Conservation (phyloP, 1,140 invertebrate genomes). For the Whitmania pigra region DNA sequence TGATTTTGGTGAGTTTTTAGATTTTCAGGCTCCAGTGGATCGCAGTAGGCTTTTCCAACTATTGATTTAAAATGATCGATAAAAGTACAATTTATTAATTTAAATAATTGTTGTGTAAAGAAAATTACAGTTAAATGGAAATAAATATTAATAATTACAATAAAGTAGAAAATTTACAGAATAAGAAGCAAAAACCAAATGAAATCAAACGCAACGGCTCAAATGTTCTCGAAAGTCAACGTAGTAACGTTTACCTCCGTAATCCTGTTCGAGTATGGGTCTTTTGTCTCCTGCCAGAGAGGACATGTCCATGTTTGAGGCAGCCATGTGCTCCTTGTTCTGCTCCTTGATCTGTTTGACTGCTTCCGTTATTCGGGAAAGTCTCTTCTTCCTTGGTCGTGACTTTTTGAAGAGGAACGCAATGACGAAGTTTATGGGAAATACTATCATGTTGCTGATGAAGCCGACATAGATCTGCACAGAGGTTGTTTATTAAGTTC, state of each 20-base stretch:
- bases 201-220: too few relatives aligned
- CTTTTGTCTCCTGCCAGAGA: not conserved
- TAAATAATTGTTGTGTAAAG: too few relatives aligned
- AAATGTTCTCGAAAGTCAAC: too few relatives aligned
- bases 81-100: too few relatives aligned
- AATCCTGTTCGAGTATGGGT: not conserved
- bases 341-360: constrained; percentile 27
- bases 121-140: too few relatives aligned
- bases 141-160: too few relatives aligned
- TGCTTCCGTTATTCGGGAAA: constrained; percentile 39
- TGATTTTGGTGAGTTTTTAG: not conserved
- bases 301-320: constrained; percentile 25
- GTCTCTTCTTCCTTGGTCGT: constrained; percentile 36
- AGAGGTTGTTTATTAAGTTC: too few relatives aligned
- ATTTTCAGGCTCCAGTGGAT: not conserved
- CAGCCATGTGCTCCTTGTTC: not conserved
- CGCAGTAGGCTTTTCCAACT: not conserved
- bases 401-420: constrained; percentile 44
- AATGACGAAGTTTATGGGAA: constrained; percentile 47
- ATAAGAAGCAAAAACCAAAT: too few relatives aligned
- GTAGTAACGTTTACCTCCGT: not conserved
- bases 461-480: constrained; percentile 40
- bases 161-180: too few relatives aligned
- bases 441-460: constrained; percentile 42
- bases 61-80: too few relatives aligned